These are phyloP conservation scores for Exephanes ischioxanthus DNA, from an alignment of 2,888 invertebrate species.

Conservation along the genomic window DNA sequence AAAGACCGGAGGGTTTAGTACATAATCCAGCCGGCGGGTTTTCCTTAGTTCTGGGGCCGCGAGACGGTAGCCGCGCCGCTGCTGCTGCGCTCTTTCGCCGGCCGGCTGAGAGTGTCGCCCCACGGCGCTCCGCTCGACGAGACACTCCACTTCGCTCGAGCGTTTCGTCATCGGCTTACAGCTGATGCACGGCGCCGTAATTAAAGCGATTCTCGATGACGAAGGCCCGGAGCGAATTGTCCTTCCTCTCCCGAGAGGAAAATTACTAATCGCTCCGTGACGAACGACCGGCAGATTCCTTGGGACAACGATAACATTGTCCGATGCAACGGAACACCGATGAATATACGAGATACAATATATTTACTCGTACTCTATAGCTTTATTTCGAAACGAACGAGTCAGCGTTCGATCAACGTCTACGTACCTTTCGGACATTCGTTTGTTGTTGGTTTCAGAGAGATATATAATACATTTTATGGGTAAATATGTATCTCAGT, in stretches of 20 bases:
- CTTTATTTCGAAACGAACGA: not conserved
- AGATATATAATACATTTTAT: not conserved
- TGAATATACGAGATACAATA: not conserved
- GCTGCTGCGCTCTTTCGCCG: slow-evolving; percentile 41
- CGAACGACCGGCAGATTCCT: not conserved
- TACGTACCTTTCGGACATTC: not conserved
- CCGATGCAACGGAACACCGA: not conserved
- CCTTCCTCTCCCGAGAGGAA: not conserved
- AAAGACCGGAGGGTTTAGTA: slow-evolving; percentile 4
- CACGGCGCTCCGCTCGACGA: slow-evolving; percentile 39
- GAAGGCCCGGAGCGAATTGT: slow-evolving; percentile 16
- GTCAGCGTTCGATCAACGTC: not conserved
- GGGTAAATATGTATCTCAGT: slow-evolving; percentile 9
- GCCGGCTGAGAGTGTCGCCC: slow-evolving; percentile 59
- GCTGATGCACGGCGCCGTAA: slow-evolving; percentile 61
- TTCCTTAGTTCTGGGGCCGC: slow-evolving; percentile 42
- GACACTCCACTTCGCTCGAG: slow-evolving; percentile 65
- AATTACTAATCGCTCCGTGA: not conserved
- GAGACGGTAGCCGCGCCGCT: slow-evolving; percentile 10
- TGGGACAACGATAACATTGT: not conserved
- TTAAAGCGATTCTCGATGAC: slow-evolving; percentile 62
- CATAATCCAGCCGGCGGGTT: slow-evolving; percentile 28
- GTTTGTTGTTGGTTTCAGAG: not conserved
- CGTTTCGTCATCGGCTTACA: slow-evolving; percentile 69
- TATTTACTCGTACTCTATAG: not conserved